Conservation (phyloP, 2,888 invertebrate genomes). For the Crocallis elinguaria region DNA sequence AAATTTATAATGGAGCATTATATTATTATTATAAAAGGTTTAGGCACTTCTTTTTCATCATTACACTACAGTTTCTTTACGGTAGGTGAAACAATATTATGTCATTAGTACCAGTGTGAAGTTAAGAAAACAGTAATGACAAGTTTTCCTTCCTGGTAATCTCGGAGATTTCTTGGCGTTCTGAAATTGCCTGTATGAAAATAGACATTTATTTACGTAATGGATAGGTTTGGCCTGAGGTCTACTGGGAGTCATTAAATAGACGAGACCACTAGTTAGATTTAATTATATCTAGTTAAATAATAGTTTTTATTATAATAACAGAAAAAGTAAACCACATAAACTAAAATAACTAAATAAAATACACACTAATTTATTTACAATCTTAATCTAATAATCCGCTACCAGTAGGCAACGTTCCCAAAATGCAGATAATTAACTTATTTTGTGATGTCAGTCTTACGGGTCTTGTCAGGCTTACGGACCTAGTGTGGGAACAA, state of each 20-base stretch:
- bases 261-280: background rate
- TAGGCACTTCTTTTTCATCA: background rate
- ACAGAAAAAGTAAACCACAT: too few relatives aligned
- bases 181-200: slow-evolving; percentile 13
- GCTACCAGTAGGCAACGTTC: too few relatives aligned
- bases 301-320: too few relatives aligned
- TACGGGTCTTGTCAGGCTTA: too few relatives aligned
- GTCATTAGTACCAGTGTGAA: slow-evolving; percentile 21
- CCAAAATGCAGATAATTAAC: too few relatives aligned
- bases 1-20: too few relatives aligned
- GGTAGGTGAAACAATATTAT: slow-evolving; percentile 27
- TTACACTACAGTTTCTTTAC: slow-evolving; percentile 9
- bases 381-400: too few relatives aligned
- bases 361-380: too few relatives aligned
- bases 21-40: too few relatives aligned
- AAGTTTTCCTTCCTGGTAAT: slow-evolving; percentile 33
- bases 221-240: slow-evolving; percentile 1
- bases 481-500: too few relatives aligned
- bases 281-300: background rate
- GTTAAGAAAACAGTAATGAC: slow-evolving; percentile 23
- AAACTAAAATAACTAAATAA: too few relatives aligned
- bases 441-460: too few relatives aligned
- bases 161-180: slow-evolving; percentile 12
- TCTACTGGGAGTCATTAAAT: background rate
- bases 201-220: background rate